A percentile compares a stretch with the other conserved stretches of the same genome.
These are phyloP conservation scores for Anguilla rostrata DNA, from an alignment of 2,113 vertebrate species.

Conservation along the genomic window DNA sequence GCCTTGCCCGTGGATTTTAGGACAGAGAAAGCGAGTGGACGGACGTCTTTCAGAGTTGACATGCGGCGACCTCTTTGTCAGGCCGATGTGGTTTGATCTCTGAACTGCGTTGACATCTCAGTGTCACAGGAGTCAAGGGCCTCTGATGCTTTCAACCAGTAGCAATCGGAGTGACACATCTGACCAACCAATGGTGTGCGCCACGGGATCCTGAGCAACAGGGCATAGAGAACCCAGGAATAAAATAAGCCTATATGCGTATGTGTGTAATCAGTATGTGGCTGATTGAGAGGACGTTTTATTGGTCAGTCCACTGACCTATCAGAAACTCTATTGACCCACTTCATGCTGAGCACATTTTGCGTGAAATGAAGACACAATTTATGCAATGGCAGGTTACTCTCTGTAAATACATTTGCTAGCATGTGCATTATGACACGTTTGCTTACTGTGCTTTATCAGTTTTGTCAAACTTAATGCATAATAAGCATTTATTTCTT, in stretches of 20 bases:
- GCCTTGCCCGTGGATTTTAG: conserved; percentile 65
- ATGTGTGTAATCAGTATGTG: not conserved
- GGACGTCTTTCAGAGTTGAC: conserved; percentile 51
- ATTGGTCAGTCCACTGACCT: not conserved
- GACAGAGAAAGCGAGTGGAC: conserved; percentile 67
- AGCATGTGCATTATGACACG: too few relatives aligned
- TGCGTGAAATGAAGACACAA: too few relatives aligned
- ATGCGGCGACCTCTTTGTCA: conserved; percentile 60
- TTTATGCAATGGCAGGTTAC: too few relatives aligned
- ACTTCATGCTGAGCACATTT: too few relatives aligned
- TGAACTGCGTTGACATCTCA: conserved; percentile 47
- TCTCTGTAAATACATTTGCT: too few relatives aligned
- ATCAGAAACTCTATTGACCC: too few relatives aligned
- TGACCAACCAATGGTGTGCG: not conserved
- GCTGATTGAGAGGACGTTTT: not conserved
- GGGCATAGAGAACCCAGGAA: not conserved
- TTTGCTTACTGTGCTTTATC: too few relatives aligned
- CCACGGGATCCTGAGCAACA: not conserved
- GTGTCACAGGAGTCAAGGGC: conserved; percentile 57
- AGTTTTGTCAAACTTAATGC: too few relatives aligned
- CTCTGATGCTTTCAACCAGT: conserved; percentile 38
- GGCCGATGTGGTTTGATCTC: conserved; percentile 65
- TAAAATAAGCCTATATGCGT: not conserved
- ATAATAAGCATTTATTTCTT: too few relatives aligned
- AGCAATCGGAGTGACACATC: not conserved